Conservation (phyloP, 1,140 invertebrate genomes). For the Conus betulinus region DNA sequence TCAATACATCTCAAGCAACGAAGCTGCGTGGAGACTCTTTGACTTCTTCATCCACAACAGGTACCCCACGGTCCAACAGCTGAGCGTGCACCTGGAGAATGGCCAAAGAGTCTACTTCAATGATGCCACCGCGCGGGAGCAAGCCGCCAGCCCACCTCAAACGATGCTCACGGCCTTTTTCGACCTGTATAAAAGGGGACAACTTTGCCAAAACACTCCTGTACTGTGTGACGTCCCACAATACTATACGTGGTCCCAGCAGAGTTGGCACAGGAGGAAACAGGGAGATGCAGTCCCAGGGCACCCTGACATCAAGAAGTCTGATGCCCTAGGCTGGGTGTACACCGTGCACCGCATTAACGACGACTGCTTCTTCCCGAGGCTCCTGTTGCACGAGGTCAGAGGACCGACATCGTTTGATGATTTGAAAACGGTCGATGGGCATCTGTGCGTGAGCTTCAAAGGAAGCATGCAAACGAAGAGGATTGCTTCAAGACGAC, state of each 20-base stretch:
- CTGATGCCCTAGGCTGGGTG: constrained; percentile 26
- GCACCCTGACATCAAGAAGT: no score
- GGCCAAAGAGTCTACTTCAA: constrained; percentile 75
- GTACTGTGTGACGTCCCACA: constrained; percentile 63
- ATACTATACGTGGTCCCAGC: constrained; percentile 64
- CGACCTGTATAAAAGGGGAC: constrained; percentile 41
- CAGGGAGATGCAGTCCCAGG: no score
- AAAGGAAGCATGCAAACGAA: no score
- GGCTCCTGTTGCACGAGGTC: constrained; percentile 25
- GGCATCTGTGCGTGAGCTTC: no score
- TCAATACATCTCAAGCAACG: constrained; percentile 59
- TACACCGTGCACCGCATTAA: constrained; percentile 32
- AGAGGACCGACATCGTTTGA: constrained; percentile 25
- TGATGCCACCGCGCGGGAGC: constrained; percentile 55
- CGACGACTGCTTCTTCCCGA: constrained; percentile 40
- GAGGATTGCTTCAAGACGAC: no score
- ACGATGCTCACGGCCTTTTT: constrained; percentile 76
- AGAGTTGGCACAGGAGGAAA: constrained; percentile 27
- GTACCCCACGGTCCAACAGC: constrained; percentile 65
- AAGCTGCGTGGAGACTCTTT: constrained; percentile 64
- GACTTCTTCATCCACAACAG: constrained; percentile 71
- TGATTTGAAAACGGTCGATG: constrained; percentile 25
- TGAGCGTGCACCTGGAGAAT: constrained; percentile 77
- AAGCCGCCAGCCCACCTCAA: constrained; percentile 55
- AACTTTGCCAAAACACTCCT: constrained; percentile 66